phyloP scores from a whole-genome alignment of 2,797 vertebrate genomes.

The Sebastes iracundus region DNA sequence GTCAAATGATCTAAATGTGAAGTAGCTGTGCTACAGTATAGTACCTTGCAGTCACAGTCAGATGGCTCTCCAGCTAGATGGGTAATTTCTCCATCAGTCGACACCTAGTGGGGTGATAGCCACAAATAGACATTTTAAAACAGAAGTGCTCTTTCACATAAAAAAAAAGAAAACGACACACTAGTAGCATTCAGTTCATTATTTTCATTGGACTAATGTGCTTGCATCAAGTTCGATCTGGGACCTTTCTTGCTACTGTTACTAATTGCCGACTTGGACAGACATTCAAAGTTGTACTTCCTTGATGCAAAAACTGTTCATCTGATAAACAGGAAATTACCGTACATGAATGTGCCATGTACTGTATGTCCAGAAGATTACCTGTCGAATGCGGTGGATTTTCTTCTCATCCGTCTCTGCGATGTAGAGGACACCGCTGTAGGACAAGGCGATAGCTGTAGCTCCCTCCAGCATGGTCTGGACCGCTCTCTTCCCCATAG shows the following conservation, averaged over 20 bases:
- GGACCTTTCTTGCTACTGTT: not conserved
- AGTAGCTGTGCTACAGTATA: slow-evolving; percentile 32
- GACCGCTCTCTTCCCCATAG: slow-evolving; percentile 90
- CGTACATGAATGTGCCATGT: not conserved
- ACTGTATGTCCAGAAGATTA: not conserved
- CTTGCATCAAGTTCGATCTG: not conserved
- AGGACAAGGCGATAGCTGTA: slow-evolving; percentile 93
- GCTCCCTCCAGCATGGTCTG: slow-evolving; percentile 97
- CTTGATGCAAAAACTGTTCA: not conserved
- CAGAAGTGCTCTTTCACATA: not conserved
- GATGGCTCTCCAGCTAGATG: slow-evolving; percentile 92
- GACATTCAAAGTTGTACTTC: not conserved
- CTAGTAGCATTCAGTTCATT: not conserved
- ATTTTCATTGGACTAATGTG: not conserved
- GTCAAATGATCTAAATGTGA: not conserved
- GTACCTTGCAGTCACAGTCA: slow-evolving; percentile 95
- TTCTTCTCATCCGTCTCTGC: slow-evolving; percentile 98
- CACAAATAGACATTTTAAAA: not conserved
- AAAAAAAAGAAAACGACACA: not conserved
- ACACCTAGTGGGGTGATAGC: slow-evolving; percentile 78
- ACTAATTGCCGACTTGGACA: not conserved
- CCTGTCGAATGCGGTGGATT: slow-evolving; percentile 94
- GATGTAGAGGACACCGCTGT: slow-evolving; percentile 95
- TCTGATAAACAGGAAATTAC: not conserved
- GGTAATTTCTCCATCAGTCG: slow-evolving; percentile 96